phyloP scores from a whole-genome alignment of 2,113 vertebrate species.

The Dicerorhinus sumatrensis region DNA sequence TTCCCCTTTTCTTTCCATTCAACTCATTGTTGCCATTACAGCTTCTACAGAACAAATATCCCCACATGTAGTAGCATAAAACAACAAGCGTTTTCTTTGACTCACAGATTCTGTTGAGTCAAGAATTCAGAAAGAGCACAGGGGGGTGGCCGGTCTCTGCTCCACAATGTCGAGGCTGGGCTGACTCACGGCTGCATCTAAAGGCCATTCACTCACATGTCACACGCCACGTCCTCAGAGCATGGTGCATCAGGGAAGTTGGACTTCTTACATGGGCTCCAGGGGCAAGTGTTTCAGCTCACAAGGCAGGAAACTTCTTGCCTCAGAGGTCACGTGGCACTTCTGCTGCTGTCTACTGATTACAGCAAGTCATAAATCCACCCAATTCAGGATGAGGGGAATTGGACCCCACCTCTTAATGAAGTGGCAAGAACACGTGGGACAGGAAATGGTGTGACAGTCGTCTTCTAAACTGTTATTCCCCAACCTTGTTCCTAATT shows the following conservation, averaged over 20 bases:
- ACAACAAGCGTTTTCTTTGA: not conserved
- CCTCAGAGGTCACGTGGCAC: not conserved
- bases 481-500: not conserved
- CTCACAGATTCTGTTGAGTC: not conserved
- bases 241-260: not conserved
- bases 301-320: not conserved
- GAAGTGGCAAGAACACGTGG: not conserved
- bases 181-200: not conserved
- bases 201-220: not conserved
- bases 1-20: not conserved
- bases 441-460: not conserved
- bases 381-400: not conserved
- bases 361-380: not conserved
- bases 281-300: not conserved
- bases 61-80: not conserved
- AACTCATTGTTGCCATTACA: not conserved
- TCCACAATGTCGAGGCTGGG: not conserved
- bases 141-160: not conserved
- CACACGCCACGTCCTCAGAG: not conserved
- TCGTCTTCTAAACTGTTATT: not conserved
- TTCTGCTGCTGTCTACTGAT: not conserved
- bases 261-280: not conserved
- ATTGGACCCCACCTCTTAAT: not conserved
- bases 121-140: not conserved
- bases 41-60: not conserved